These are phyloP conservation scores for Pseudotriccus pelzelni DNA, from an alignment of 2,797 vertebrate genomes.

Conservation along the genomic window DNA sequence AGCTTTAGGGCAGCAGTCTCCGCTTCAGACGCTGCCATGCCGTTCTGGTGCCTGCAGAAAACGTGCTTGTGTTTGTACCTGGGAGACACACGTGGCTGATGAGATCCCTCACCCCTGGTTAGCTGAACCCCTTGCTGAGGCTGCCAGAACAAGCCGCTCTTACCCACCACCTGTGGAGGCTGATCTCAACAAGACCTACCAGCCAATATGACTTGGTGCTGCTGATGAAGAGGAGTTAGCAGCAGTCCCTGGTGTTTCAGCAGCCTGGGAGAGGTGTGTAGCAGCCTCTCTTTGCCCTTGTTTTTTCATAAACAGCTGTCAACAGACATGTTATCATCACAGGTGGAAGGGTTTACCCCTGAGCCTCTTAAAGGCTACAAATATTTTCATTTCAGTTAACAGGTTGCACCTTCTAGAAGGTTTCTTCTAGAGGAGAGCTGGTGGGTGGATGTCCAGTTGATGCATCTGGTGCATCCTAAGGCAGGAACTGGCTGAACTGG, in stretches of 20 bases:
- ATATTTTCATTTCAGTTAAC: neutral
- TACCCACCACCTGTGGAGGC: neutral
- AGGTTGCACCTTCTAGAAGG: neutral
- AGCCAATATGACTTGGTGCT: neutral
- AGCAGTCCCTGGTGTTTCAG: neutral
- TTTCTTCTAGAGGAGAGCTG: neutral
- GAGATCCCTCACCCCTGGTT: neutral
- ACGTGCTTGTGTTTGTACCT: neutral
- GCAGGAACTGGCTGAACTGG: neutral
- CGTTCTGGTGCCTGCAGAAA: neutral
- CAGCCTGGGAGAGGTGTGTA: neutral
- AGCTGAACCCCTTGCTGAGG: neutral
- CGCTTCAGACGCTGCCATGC: neutral
- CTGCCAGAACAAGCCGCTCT: neutral
- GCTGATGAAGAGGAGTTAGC: neutral
- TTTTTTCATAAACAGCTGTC: neutral
- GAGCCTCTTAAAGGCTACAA: neutral
- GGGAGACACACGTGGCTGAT: neutral
- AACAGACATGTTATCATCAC: neutral
- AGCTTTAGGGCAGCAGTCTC: neutral
- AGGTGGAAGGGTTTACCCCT: neutral
- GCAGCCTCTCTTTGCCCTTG: neutral
- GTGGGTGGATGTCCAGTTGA: neutral
- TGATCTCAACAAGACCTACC: neutral
- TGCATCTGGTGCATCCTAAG: neutral